Base-by-base conservation (phyloP, 2,797 vertebrate species). In the Calcarius lapponicus region DNA sequence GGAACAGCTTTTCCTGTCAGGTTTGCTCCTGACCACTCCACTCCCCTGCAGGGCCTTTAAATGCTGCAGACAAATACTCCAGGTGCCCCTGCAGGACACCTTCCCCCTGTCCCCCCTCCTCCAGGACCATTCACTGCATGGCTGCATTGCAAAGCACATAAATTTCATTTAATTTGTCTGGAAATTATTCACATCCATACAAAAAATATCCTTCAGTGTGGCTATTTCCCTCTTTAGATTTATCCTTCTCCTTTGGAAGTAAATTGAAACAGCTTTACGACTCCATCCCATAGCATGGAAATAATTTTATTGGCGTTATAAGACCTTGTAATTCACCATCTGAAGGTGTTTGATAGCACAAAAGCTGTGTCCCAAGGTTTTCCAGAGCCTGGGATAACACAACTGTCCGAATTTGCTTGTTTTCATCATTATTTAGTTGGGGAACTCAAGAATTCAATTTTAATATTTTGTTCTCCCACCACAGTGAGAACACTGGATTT, bases 231-330 rank as follows among this genome's bases (percentile, higher is more conserved):
- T 76, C 78, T 80, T 80, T 26, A 79, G 67, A 81, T 92, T 85
- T 85, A 82, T 87, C 36, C 32, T 80, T 51, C 36, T 87, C 67
- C 67, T 79, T 56, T 58, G 56, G 43, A 80, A 85, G 20, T 45
- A 72, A 91, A 80, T 80, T 85, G 86, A 80, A 95, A 66, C 20
- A 28, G 71, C 54, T 93, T 94, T 86, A 88, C 7, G 17, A 11
- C 69, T 91, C 78, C 51, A 56, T 91, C 42, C 47, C 40, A 34
- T 11, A 51, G 34, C 71, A 62, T 10, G 31, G 76, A 36, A 54
- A 76, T 79, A 51, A 73, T 73, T 51, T 81, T 65, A 85, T 64
- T 87, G 15, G 38, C 51, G 88, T 91, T 90, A 7, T 72, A 38
- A 86, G 43, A 54, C 48, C 60, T 87, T n/a, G 31, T 78, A 92